Evolutionary conservation across 2,797 vertebrate genomes (phyloP).

Genomic region (Stomatorhinus walkeri): DNA sequence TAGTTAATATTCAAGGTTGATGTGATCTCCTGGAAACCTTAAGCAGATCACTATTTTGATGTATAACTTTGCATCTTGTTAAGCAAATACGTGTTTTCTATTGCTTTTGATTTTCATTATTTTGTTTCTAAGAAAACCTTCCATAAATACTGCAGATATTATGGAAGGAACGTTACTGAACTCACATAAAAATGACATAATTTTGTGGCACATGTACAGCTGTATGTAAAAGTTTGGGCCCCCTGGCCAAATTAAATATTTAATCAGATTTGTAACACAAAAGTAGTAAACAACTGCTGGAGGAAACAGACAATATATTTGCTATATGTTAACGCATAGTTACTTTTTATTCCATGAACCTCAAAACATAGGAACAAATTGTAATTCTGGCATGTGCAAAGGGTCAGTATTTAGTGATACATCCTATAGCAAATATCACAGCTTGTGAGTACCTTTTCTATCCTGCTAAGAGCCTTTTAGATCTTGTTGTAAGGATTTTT

Average conservation of each 20-base stretch:
- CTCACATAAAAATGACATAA: neutral
- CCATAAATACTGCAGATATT: neutral
- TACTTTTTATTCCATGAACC: neutral
- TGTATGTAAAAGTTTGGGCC: neutral
- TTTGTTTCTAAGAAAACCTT: neutral
- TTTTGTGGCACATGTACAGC: neutral
- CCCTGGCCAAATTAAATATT: neutral
- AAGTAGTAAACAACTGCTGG: neutral
- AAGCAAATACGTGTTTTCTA: neutral
- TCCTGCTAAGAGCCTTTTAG: neutral
- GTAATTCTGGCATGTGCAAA: neutral
- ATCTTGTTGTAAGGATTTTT: neutral
- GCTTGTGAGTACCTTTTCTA: neutral
- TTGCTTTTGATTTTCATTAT: neutral
- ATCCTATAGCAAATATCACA: neutral
- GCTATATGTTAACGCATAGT: neutral
- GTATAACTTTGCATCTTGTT: neutral
- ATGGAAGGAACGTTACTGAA: neutral
- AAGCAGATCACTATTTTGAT: neutral
- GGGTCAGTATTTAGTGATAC: neutral
- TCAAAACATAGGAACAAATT: neutral
- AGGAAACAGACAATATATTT: neutral
- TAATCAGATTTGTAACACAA: neutral
- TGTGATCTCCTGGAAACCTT: neutral
- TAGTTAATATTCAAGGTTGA: neutral